Evolutionary conservation across 1,140 invertebrate genomes (phyloP), one percentile per base, ranked within the genome.

Genomic region (Listronotus oregonensis): DNA sequence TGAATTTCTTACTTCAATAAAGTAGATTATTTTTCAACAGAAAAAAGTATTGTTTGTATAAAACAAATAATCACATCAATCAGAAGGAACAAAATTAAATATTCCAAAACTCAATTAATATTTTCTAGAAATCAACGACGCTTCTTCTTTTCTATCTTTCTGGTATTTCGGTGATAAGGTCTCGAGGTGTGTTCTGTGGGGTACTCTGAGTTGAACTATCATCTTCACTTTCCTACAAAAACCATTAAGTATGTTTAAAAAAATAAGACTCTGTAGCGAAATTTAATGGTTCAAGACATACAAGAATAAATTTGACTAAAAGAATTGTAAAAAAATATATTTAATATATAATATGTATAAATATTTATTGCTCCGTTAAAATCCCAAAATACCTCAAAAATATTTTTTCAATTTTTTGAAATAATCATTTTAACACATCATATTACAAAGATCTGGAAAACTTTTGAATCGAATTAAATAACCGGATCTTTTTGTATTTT

Each of bases 121-220:
- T 8, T 10, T 12, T 14, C 1, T 2, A 2, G 10, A 7, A 12
- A 14, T 55, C 32, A 84, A 71, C 83, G 80, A 32, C 83, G 58
- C 67, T 85, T 85, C 72, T 85, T 85, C 69, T 85, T 85, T 32
- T 85, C 83, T 64, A 83, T 79, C 68, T 84, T 83, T 32, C 80
- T 76, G 31, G 78, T 76, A 32, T 75, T 71, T 47, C 80, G 68
- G 67, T 84, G 81, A 70, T 83, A 77, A 44, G 82, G 82, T 59
- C 82, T 62, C 82, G 76, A 6, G 84, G 81, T 12, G 82, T 83
- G 47, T 82, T 81, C 69, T 84, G 82, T 32, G 86, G 85, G 32
- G 82, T 86, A 17, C 85, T 85, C 56, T 86, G 85, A 70, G 85
- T 85, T 50, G 85, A 82, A 71, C 76, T 75, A 51, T 83, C 80